Evolutionary conservation across 2,113 vertebrate species (phyloP).

Genomic region (Okapia johnstoni): DNA sequence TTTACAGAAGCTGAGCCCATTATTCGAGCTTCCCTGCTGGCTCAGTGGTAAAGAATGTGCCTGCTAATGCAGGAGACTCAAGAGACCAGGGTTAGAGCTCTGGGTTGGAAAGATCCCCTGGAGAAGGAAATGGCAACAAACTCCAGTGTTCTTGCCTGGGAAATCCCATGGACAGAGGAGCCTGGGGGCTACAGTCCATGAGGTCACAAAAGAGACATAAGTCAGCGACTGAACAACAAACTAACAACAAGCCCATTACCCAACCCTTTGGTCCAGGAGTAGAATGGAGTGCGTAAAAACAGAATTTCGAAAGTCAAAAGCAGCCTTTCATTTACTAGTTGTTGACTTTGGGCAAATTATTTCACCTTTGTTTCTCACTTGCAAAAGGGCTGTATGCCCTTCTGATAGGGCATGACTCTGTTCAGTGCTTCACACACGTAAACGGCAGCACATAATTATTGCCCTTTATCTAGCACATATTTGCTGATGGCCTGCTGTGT

Average conservation of each 20-base stretch:
- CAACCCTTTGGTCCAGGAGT: not conserved
- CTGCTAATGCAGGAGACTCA: not conserved
- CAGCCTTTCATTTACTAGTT: not conserved
- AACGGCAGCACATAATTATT: not conserved
- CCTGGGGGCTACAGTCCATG: not conserved
- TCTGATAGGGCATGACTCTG: not conserved
- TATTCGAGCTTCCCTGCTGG: not conserved
- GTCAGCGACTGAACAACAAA: not conserved
- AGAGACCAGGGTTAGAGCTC: not conserved
- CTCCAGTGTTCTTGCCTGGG: not conserved
- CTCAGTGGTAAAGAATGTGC: not conserved
- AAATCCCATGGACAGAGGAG: not conserved
- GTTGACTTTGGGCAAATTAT: not conserved
- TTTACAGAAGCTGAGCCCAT: not conserved
- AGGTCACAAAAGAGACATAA: not conserved
- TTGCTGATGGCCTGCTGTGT: not conserved
- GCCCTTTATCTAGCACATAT: not conserved
- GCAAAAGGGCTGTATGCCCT: not conserved
- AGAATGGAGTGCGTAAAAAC: not conserved
- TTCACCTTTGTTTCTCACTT: not conserved
- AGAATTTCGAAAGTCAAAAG: not conserved
- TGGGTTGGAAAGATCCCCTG: not conserved
- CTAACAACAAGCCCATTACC: not conserved
- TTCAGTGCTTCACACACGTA: not conserved
- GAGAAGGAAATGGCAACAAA: not conserved